Base-by-base conservation (phyloP, 2,113 vertebrate species). In the Pristiophorus japonicus region DNA sequence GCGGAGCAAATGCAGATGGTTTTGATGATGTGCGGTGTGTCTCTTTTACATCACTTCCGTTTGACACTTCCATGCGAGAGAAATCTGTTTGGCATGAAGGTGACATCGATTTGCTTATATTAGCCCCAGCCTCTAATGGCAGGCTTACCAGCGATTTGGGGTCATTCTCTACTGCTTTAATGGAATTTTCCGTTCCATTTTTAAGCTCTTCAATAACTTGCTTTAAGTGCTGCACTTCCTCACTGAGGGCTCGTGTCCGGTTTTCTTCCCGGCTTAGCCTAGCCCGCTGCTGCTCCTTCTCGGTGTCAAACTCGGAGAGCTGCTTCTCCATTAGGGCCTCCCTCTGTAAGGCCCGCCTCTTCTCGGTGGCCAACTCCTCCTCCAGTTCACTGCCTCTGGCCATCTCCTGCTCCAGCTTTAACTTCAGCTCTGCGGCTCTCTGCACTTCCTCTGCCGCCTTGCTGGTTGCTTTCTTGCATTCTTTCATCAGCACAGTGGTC, bases 401-500 rank as follows among this genome's bases (percentile, higher is more conserved):
- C 96, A 96, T 97, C 96, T 98, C 97, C 97, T 98, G 97, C 96
- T 99, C 99, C 92, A 99, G 63, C 51, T 97, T 98, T 45, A 98
- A 97, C 97, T 97, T 98, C 96, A 99, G 95, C 96, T 99, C 99
- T 0, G 97, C 97, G 0, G 98, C 97, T 81, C 98, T 98, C 97
- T 99, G 98, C 0, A 98, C 98, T 96, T 99, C 99, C 96, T 99
- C 98, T 12, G 98, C 97, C 12, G 98, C 98, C 96, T 98, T 98
- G 96, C 97, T 97, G 14, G 97, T 98, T 90, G 98, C 98, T 96
- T 99, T 99, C 96, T 99, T 99, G 97, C 99, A 99, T 97, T 99
- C 99, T 73, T 99, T 98, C 16, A 98, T 98, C 95, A 99, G 97
- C 96, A 99, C 98, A 38, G 98, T 98, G 3, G 98, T 98, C 3